Evolutionary conservation across 2,888 invertebrate genomes (phyloP).

Genomic region (Eueremaeus valkanovi): DNA sequence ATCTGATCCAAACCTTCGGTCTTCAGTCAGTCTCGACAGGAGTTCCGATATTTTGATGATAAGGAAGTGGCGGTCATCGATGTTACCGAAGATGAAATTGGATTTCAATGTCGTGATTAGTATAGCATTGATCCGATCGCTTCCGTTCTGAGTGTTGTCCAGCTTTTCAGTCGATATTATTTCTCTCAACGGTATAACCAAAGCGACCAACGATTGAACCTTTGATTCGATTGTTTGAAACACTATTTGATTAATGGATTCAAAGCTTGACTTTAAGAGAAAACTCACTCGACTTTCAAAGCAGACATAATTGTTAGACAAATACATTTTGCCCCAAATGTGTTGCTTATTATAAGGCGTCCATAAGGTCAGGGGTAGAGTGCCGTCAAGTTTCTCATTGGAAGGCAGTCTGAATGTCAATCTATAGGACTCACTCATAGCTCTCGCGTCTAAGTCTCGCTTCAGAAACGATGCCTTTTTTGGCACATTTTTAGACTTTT

Average conservation of each 20-base stretch:
- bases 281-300: slow-evolving; percentile 81
- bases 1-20: slow-evolving; percentile 29
- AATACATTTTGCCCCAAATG: slow-evolving; percentile 78
- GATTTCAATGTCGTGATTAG: slow-evolving; percentile 71
- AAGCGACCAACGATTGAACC: slow-evolving; percentile 72
- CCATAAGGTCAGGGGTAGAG: slow-evolving; percentile 81
- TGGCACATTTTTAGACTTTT: slow-evolving; percentile 75
- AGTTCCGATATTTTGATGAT: slow-evolving; percentile 84
- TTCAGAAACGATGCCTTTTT: slow-evolving; percentile 88
- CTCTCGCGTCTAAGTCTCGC: slow-evolving; percentile 88
- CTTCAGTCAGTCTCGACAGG: slow-evolving; percentile 61
- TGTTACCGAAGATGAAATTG: slow-evolving; percentile 81
- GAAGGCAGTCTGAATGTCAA: slow-evolving; percentile 67
- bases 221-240: slow-evolving; percentile 53
- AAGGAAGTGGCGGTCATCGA: slow-evolving; percentile 80
- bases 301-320: slow-evolving; percentile 92
- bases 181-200: slow-evolving; percentile 83
- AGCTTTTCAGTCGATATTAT: slow-evolving; percentile 72
- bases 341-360: slow-evolving; percentile 90
- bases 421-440: slow-evolving; percentile 83
- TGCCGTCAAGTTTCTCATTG: slow-evolving; percentile 88
- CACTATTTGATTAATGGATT: background rate
- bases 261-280: background rate
- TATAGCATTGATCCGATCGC: slow-evolving; percentile 64
- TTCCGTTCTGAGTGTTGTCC: slow-evolving; percentile 63